phyloP scores from a whole-genome alignment of 1,140 invertebrate species.

The Aphis craccivora region DNA sequence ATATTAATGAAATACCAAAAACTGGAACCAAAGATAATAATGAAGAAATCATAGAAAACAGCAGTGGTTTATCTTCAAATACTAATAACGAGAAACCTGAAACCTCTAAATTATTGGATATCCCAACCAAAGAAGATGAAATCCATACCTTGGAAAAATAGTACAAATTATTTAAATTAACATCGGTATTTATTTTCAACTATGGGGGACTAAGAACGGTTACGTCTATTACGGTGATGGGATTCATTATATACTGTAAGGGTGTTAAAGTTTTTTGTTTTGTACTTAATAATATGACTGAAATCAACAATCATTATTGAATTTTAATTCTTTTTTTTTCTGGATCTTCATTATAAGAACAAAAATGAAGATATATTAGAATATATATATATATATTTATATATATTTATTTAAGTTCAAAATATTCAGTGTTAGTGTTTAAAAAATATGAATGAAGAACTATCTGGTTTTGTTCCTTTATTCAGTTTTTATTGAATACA shows the following conservation, averaged over 20 bases:
- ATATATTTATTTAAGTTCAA: background rate
- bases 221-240: constrained; percentile 39
- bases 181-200: constrained; percentile 21
- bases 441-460: background rate
- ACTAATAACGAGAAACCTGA: background rate
- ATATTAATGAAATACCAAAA: constrained; percentile 14
- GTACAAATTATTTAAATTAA: constrained; percentile 8
- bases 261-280: constrained; percentile 47
- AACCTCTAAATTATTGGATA: background rate
- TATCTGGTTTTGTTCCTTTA: constrained; percentile 15
- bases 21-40: background rate
- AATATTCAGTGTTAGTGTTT: background rate
- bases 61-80: background rate
- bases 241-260: constrained; percentile 35
- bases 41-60: background rate
- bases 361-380: constrained; percentile 25
- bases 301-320: constrained; percentile 40
- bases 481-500: background rate
- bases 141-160: constrained; percentile 7
- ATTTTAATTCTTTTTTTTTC: constrained; percentile 23
- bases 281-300: constrained; percentile 56
- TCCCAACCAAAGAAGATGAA: background rate
- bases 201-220: background rate
- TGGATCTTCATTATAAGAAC: background rate
- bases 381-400: background rate